Percentiles rank a stretch among this genome's conserved stretches.
phyloP scores from a whole-genome alignment of 2,888 invertebrate genomes.

The Xanthostigma xanthostigma region DNA sequence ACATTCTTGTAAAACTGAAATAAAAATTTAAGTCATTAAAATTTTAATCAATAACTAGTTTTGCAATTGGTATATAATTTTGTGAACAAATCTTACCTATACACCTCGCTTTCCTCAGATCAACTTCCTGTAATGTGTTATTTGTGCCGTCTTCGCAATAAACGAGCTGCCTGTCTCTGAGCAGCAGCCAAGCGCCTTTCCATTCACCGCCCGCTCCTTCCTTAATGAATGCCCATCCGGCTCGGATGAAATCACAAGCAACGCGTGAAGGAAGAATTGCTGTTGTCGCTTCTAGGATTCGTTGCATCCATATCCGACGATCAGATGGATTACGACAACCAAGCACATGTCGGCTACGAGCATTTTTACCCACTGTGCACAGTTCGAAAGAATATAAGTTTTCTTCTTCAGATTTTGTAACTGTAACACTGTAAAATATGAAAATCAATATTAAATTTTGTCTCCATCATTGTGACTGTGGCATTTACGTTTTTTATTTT shows the following conservation, averaged over 20 bases:
- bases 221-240: slow-evolving; percentile 67
- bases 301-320: slow-evolving; percentile 60
- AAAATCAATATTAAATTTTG: too few relatives aligned
- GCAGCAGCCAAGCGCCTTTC: slow-evolving; percentile 68
- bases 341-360: slow-evolving; percentile 37
- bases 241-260: slow-evolving; percentile 53
- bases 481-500: too few relatives aligned
- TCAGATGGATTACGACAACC: slow-evolving; percentile 39
- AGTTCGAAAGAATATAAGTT: slow-evolving; percentile 50
- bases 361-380: slow-evolving; percentile 31
- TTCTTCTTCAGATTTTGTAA: slow-evolving; percentile 26
- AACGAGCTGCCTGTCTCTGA: slow-evolving; percentile 47
- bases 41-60: background rate
- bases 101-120: slow-evolving; percentile 66
- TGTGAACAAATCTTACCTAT: slow-evolving; percentile 40
- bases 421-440: too few relatives aligned
- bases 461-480: too few relatives aligned
- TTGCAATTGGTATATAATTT: background rate
- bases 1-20: slow-evolving; percentile 45
- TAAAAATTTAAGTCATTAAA: background rate
- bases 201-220: slow-evolving; percentile 57
- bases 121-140: slow-evolving; percentile 43
- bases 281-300: slow-evolving; percentile 57
- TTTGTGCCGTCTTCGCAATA: slow-evolving; percentile 36
- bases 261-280: slow-evolving; percentile 50